Evolutionary conservation across 1,140 invertebrate genomes (phyloP), one percentile per base, ranked within the genome.

Genomic region (Drosophila nasuta): DNA sequence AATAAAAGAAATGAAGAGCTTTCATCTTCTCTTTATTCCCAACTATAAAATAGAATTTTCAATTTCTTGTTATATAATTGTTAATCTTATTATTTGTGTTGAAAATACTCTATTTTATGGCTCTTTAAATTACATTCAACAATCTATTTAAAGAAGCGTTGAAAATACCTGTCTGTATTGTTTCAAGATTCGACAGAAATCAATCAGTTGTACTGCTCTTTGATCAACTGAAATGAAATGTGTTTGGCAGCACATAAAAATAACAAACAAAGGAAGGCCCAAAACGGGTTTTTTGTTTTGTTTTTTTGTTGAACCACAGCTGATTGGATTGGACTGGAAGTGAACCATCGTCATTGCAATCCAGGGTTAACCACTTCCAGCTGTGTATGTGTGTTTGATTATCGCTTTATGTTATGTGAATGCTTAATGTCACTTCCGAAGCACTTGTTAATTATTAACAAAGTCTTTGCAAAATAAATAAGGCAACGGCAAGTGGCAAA

Each of bases 301-400:
- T 11, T 5, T 56, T 38, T 15, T 28, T 38, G 8, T 33, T 11
- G 11, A 7, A 28, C 20, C 2, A n/a, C 62, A 71, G 60, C 68
- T 64, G 60, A 65, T 71, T 57, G 3, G 38, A 15, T 35, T 28
- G 52, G 15, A 77, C 74, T 35, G 63, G 57, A 58, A 68, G 13
- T 25, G 20, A 25, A 25, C 79, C 13, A 56, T 58, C 60, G 46
- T 28, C 52, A 51, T 35, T 20, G 56, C n/a, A 11, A 38, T 8
- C 25, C 77, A 83, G 69, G 81, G 81, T 75, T 75, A 81, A 56
- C 82, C 65, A 78, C 69, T 85, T 79, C 79, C 74, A 69, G 65
- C 81, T 57, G 15, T 15, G 13, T 11, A 1, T 52, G 8, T 41
- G 15, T n/a, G 10, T 57, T 59, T 71, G 41, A 56, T 25, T 54